Conservation (phyloP, 2,113 vertebrate species). For the Ginglymostoma cirratum region DNA sequence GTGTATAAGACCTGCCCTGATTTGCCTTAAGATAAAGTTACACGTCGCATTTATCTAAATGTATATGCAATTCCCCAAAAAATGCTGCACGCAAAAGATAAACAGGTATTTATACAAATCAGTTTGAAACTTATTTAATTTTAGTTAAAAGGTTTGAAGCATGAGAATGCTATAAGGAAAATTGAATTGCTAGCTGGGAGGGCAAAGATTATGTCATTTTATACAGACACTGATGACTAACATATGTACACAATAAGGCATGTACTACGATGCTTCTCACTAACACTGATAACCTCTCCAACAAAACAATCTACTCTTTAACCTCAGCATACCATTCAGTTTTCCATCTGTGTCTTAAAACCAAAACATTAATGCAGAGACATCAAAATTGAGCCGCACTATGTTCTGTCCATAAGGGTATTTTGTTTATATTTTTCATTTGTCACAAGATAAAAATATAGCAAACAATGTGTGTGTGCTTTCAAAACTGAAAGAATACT, state of each 20-base stretch:
- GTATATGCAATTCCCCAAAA: too few relatives aligned
- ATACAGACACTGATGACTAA: constrained; percentile 11
- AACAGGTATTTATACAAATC: background rate
- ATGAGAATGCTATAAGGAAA: background rate
- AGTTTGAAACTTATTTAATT: background rate
- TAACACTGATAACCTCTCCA: constrained; percentile 3
- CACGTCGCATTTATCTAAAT: too few relatives aligned
- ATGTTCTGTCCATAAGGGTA: background rate
- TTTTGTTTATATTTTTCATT: background rate
- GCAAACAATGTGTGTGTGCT: background rate
- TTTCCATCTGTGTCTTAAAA: background rate
- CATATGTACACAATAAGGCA: background rate
- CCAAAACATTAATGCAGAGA: background rate
- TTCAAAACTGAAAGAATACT: background rate
- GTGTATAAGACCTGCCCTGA: too few relatives aligned
- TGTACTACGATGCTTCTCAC: background rate
- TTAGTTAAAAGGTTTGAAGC: background rate
- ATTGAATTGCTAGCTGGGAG: background rate
- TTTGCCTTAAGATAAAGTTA: too few relatives aligned
- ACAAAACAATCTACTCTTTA: background rate
- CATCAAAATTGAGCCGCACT: background rate
- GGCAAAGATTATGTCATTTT: background rate
- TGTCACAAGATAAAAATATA: background rate
- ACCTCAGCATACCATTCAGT: background rate
- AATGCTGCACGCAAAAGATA: background rate